Evolutionary conservation across 2,888 invertebrate species (phyloP), one percentile per base, ranked within the genome.

Genomic region (Callosobruchus maculatus): DNA sequence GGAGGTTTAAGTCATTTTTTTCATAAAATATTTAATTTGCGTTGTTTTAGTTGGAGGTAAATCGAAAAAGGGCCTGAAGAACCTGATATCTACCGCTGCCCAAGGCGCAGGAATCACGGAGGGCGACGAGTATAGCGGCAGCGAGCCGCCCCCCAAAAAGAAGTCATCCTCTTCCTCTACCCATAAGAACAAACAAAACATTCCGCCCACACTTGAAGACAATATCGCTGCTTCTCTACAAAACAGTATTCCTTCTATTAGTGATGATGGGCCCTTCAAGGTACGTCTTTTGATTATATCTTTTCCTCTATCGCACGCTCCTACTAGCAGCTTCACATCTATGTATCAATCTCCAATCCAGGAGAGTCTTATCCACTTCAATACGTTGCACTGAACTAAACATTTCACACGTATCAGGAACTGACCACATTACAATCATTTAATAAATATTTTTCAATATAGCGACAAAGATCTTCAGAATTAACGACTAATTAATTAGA

Each of bases 211-310:
- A 13, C 79, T 87, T 67, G 87, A 87, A 77, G 87, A 87, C 76
- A 87, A 87, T 77, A 85, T 88, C 86, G 80, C 90, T 85, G 86
- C 91, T 84, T 86, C 90, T 86, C 86, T 88, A 88, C 85, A 88
- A 67, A 89, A 86, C 83, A 83, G 80, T 77, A 81, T 79, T 72
- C 75, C 80, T 13, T 67, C 78, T 20, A 72, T 88, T 77, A 88
- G 86, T 79, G 91, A 91, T 82, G 90, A 91, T 84, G 90, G 90
- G 89, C 90, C 90, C 20, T 91, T 90, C 85, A 91, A 91, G 89
- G 91, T 91, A 86, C 81, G 78, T 71, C 26, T 26, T n/a, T n/a
- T n/a, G n/a, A n/a, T n/a, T n/a, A n/a, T n/a, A n/a, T n/a, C n/a
- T n/a, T n/a, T n/a, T n/a, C n/a, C n/a, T n/a, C n/a, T n/a, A n/a